A percentile compares a stretch with the other conserved stretches of the same genome.
Evolutionary conservation across 2,888 invertebrate species (phyloP).

Genomic region (Clitarchus hookeri): DNA sequence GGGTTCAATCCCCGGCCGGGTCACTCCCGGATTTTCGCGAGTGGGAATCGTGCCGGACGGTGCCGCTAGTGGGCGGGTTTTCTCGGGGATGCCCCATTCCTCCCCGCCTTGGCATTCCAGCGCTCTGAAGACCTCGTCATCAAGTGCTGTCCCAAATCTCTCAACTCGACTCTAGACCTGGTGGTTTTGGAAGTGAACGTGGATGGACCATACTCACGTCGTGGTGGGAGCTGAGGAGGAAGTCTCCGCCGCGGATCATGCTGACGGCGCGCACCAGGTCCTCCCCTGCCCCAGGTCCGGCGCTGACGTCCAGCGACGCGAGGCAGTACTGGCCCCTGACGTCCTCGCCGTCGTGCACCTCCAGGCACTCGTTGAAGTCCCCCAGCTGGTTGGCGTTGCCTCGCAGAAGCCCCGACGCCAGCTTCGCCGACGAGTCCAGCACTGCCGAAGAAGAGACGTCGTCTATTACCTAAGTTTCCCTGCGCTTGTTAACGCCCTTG

Average conservation of each 20-base stretch:
- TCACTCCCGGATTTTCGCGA: too few species aligned
- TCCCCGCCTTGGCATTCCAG: too few species aligned
- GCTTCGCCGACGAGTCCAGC: conserved; percentile 42
- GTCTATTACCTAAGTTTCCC: too few species aligned
- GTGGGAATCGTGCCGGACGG: too few species aligned
- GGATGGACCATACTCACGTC: conserved; percentile 57
- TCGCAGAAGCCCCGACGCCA: conserved; percentile 41
- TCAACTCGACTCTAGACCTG: too few species aligned
- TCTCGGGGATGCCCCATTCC: too few species aligned
- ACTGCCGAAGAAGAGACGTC: conserved; percentile 25
- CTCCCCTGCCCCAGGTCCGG: conserved; percentile 61
- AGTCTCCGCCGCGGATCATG: conserved; percentile 56
- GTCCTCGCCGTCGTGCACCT: conserved; percentile 20
- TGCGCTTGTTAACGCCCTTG: too few species aligned
- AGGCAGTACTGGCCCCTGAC: conserved; percentile 68
- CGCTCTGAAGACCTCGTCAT: too few species aligned
- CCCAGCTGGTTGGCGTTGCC: conserved; percentile 43
- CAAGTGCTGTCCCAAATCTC: too few species aligned
- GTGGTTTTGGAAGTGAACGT: too few species aligned
- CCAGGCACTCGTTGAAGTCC: conserved; percentile 43
- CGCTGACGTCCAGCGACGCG: conserved; percentile 65
- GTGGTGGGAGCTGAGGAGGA: conserved; percentile 66
- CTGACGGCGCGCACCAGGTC: conserved; percentile 55
- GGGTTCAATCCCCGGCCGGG: too few species aligned
- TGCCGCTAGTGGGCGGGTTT: too few species aligned